phyloP scores from a whole-genome alignment of 2,888 invertebrate species.

The Chymomyza fuscimana region DNA sequence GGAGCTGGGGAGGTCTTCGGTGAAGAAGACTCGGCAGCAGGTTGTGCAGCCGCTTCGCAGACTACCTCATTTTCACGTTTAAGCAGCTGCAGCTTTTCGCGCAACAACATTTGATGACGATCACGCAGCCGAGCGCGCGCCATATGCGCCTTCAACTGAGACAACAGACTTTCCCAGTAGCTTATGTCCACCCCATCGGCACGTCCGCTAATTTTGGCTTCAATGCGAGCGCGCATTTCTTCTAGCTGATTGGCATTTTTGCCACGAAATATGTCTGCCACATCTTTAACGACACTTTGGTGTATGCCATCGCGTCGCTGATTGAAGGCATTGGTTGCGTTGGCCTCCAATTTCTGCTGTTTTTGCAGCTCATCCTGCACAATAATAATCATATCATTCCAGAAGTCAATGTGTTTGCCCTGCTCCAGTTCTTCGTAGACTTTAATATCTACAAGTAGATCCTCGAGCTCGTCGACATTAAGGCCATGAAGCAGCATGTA shows the following conservation, averaged over 20 bases:
- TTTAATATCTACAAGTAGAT: constrained; percentile 97
- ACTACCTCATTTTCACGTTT: constrained; percentile 90
- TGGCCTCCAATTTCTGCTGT: constrained; percentile 86
- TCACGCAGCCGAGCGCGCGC: constrained; percentile 94
- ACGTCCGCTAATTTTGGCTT: constrained; percentile 90
- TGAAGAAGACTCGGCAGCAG: background rate
- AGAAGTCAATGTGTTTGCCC: constrained; percentile 93
- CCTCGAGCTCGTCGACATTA: constrained; percentile 94
- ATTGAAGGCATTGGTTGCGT: constrained; percentile 82
- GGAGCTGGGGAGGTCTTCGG: background rate
- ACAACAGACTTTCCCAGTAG: constrained; percentile 98
- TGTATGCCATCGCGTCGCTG: constrained; percentile 86
- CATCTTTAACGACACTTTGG: constrained; percentile 93
- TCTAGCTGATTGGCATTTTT: constrained; percentile 93
- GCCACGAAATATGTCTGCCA: constrained; percentile 93
- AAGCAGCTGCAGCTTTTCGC: constrained; percentile 92
- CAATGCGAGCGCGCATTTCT: constrained; percentile 91
- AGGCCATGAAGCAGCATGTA: constrained; percentile 96
- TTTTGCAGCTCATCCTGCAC: constrained; percentile 95
- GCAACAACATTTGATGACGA: constrained; percentile 93
- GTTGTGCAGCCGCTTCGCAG: constrained; percentile 71
- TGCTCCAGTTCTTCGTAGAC: constrained; percentile 95
- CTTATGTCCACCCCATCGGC: constrained; percentile 96
- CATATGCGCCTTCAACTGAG: constrained; percentile 97
- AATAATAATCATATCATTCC: constrained; percentile 97